A percentile compares a stretch with the other conserved stretches of the same genome.
phyloP scores from a whole-genome alignment of 2,797 vertebrate species.

The Podarcis siculus region DNA sequence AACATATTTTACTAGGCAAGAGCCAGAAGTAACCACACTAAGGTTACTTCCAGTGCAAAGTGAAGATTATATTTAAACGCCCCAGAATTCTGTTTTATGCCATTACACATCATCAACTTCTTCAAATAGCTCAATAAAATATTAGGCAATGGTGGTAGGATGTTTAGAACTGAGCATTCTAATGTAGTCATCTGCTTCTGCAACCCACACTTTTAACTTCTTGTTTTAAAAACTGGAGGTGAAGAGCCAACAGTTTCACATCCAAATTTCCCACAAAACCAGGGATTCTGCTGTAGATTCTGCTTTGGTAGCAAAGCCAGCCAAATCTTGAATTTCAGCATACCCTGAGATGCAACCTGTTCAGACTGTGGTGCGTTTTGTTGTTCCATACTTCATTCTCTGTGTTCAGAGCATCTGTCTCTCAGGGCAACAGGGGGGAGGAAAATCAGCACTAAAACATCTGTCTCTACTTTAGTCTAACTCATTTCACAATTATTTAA shows the following conservation, averaged over 20 bases:
- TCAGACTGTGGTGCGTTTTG: conserved; percentile 17
- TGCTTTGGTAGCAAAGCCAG: neutral
- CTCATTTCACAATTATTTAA: neutral
- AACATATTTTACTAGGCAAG: neutral
- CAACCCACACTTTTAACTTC: neutral
- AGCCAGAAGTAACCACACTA: neutral
- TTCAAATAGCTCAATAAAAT: neutral
- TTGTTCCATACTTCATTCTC: neutral
- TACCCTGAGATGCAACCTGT: neutral
- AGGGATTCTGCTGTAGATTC: neutral
- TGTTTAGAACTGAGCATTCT: neutral
- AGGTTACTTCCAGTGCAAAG: neutral
- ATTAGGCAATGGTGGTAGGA: neutral
- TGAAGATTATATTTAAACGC: neutral
- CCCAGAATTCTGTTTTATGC: neutral
- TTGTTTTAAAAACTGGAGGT: no score
- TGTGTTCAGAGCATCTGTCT: conserved; percentile 12
- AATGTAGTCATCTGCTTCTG: neutral
- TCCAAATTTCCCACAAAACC: neutral
- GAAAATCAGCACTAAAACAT: neutral
- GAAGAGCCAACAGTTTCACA: neutral
- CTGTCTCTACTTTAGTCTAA: conserved; percentile 1
- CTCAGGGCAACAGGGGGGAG: neutral
- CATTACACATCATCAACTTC: neutral
- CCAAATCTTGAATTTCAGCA: neutral